These are phyloP conservation scores for Halcyon chelicuti DNA, from an alignment of 2,797 vertebrate genomes.

Conservation along the genomic window DNA sequence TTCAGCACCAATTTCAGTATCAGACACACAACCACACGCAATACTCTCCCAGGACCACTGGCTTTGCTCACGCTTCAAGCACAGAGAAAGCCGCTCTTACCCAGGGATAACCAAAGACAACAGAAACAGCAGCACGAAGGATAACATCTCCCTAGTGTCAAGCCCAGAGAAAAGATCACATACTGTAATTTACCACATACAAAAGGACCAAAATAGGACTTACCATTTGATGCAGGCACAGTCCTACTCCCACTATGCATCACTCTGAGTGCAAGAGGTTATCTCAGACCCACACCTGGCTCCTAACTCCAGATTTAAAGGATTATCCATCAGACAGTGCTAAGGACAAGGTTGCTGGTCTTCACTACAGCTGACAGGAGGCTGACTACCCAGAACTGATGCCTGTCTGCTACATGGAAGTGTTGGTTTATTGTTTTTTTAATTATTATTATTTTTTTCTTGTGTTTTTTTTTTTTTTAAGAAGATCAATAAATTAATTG, in stretches of 20 bases:
- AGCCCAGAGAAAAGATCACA: accelerated
- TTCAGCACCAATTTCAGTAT: accelerated
- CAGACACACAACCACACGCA: accelerated
- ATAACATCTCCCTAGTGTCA: accelerated
- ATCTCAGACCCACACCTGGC: accelerated
- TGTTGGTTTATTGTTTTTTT: too few species aligned
- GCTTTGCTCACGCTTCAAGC: background rate
- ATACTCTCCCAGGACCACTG: background rate
- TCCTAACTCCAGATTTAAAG: background rate
- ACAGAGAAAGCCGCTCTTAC: background rate
- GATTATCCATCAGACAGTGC: background rate
- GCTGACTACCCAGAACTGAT: background rate
- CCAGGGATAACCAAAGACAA: background rate
- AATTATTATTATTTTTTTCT: background rate
- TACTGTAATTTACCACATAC: background rate
- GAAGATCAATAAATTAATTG: background rate
- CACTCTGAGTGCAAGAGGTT: accelerated
- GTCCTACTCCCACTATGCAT: background rate
- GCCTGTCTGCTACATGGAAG: accelerated
- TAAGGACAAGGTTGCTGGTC: background rate
- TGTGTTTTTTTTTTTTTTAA: background rate
- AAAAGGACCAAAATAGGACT: background rate
- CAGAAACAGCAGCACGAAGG: background rate
- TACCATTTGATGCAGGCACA: background rate
- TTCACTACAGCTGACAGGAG: background rate